Evolutionary conservation across 1,140 invertebrate genomes (phyloP).

Genomic region (Drosophila aff.): DNA sequence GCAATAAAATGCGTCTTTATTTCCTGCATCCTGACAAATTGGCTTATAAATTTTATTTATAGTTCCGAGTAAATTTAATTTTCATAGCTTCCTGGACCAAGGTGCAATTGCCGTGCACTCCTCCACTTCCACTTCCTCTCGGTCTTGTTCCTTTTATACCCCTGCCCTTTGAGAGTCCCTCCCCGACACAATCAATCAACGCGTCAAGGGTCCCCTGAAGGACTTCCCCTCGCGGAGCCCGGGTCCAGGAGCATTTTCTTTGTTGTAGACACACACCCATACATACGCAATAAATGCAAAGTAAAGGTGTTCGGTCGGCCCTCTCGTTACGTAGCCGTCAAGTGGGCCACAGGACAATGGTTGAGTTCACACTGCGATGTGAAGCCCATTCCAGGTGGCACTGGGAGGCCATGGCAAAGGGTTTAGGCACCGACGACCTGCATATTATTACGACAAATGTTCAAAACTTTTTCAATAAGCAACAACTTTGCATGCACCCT

Average conservation of each 20-base stretch:
- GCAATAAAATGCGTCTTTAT: conserved; percentile 7
- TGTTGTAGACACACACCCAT: conserved; percentile 36
- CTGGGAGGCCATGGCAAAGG: conserved; percentile 41
- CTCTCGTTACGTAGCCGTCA: conserved; percentile 43
- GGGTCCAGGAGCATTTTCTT: conserved; percentile 55
- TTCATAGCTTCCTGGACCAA: conserved; percentile 16
- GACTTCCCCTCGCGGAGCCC: conserved; percentile 14
- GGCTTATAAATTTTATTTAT: neutral
- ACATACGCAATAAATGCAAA: conserved; percentile 69
- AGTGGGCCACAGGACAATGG: conserved; percentile 65
- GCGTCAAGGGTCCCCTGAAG: conserved; percentile 55
- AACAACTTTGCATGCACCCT: conserved; percentile 64
- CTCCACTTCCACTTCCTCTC: neutral
- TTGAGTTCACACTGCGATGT: conserved; percentile 49
- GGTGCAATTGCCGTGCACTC: conserved; percentile 44
- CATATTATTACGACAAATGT: conserved; percentile 80
- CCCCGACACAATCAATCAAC: conserved; percentile 75
- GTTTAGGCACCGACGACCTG: conserved; percentile 64
- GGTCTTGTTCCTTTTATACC: neutral
- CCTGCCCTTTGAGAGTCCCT: conserved; percentile 11
- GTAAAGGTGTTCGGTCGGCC: conserved; percentile 70
- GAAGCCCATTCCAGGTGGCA: conserved; percentile 40
- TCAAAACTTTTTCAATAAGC: conserved; percentile 78
- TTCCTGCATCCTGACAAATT: conserved; percentile 13
- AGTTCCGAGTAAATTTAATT: conserved; percentile 10